Conservation (phyloP, 2,797 vertebrate genomes). For the Gorsachius magnificus region DNA sequence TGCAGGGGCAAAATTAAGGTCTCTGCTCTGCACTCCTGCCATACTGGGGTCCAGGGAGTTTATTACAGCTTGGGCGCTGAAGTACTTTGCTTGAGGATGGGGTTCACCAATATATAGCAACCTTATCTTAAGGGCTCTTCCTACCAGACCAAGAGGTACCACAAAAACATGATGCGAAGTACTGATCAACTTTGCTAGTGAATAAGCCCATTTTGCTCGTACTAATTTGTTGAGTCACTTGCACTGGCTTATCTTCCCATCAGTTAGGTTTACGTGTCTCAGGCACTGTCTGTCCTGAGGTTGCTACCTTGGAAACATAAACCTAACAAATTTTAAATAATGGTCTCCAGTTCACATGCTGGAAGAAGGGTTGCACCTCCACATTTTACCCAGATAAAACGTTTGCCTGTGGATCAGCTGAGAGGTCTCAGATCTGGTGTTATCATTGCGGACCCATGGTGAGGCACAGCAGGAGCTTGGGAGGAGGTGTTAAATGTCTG, state of each 20-base stretch:
- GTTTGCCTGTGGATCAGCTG: neutral
- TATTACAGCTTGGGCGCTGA: neutral
- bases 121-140: neutral
- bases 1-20: neutral
- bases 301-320: neutral
- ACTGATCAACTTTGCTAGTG: neutral
- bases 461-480: neutral
- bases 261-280: neutral
- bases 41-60: neutral
- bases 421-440: neutral
- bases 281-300: neutral
- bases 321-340: neutral
- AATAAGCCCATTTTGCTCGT: neutral
- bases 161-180: neutral
- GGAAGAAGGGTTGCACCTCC: neutral
- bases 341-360: neutral
- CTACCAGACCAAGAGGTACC: neutral
- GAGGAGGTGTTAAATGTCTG: neutral
- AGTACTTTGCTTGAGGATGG: neutral
- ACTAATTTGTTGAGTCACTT: neutral
- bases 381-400: neutral
- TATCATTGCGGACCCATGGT: neutral
- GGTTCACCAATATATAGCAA: fast-evolving
- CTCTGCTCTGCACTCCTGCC: neutral
- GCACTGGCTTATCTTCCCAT: neutral